Percentiles rank a stretch among this genome's conserved stretches.
Conservation (phyloP, 2,888 invertebrate species). For the Spicauda simplicius region DNA sequence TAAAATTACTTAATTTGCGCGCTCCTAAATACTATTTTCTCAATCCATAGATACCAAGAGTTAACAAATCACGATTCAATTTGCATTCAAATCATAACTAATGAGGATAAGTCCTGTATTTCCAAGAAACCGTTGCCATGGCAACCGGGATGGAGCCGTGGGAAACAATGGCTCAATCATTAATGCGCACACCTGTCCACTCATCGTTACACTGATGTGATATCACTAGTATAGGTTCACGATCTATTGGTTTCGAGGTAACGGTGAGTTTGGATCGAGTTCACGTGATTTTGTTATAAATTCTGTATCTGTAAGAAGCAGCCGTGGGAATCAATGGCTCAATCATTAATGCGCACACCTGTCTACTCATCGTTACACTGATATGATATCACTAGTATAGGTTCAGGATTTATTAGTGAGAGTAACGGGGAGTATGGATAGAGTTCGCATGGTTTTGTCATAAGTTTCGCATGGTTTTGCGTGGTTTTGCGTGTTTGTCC, state of each 20-base stretch:
- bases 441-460: background rate
- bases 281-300: background rate
- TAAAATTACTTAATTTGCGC: too few relatives aligned
- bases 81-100: background rate
- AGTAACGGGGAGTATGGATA: background rate
- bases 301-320: slow-evolving; percentile 25
- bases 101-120: background rate
- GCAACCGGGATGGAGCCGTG: slow-evolving; percentile 57
- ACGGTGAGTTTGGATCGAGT: background rate
- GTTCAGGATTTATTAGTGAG: slow-evolving; percentile 36
- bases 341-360: slow-evolving; percentile 77
- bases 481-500: too few relatives aligned
- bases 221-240: slow-evolving; percentile 50
- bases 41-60: too few relatives aligned
- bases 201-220: slow-evolving; percentile 48
- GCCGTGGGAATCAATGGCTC: slow-evolving; percentile 82
- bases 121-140: background rate
- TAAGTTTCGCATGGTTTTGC: too few relatives aligned
- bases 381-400: slow-evolving; percentile 50
- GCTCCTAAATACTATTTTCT: too few relatives aligned
- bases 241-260: slow-evolving; percentile 7
- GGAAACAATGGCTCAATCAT: slow-evolving; percentile 82
- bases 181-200: slow-evolving; percentile 75
- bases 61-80: background rate
- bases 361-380: slow-evolving; percentile 56